Conservation (phyloP, 2,113 vertebrate species). For the Ceuthmochares aereus region DNA sequence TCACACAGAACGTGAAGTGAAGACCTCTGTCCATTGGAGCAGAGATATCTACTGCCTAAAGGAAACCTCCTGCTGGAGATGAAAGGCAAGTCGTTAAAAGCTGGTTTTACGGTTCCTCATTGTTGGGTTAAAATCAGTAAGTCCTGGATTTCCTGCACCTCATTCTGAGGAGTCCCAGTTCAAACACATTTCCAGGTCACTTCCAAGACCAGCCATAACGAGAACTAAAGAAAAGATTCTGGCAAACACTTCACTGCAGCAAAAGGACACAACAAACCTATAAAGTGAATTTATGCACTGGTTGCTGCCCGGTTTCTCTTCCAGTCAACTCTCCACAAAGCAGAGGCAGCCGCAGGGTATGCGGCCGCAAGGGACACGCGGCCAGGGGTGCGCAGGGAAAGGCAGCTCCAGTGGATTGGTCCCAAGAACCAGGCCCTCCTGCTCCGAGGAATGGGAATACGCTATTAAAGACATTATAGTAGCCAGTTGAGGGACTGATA, state of each 20-base stretch:
- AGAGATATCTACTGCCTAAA: neutral
- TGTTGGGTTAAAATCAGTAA: neutral
- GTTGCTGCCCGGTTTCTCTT: neutral
- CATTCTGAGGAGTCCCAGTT: neutral
- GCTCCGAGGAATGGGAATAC: neutral
- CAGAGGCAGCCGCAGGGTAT: neutral
- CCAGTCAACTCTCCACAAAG: neutral
- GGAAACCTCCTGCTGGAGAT: neutral
- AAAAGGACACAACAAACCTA: neutral
- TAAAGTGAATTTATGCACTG: neutral
- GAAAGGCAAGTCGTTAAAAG: conserved; percentile 30
- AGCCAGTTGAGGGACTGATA: neutral
- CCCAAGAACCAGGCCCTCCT: neutral
- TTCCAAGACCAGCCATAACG: neutral
- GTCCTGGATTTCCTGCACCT: neutral
- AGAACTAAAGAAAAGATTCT: neutral
- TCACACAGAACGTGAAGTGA: neutral
- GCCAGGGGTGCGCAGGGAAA: neutral
- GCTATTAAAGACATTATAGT: neutral
- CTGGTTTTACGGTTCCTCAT: neutral
- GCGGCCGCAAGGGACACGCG: neutral
- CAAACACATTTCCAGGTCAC: neutral
- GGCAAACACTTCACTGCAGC: neutral
- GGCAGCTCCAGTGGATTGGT: neutral
- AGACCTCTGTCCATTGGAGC: conserved; percentile 38